phyloP scores from a whole-genome alignment of 2,888 invertebrate genomes.

The Hyles lineata region DNA sequence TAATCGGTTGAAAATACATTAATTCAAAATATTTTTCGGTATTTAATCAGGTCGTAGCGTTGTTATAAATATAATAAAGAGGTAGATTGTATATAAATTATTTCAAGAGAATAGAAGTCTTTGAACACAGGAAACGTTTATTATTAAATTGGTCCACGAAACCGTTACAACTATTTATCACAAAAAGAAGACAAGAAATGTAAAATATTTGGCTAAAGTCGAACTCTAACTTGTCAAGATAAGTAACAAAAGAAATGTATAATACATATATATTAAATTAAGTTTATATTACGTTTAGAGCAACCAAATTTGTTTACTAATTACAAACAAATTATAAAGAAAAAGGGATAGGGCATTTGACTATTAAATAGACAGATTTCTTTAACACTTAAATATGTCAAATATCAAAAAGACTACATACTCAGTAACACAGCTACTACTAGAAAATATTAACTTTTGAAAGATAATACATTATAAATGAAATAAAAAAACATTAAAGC shows the following conservation, averaged over 20 bases:
- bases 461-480: too few relatives aligned
- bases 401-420: too few relatives aligned
- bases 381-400: neutral
- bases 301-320: neutral
- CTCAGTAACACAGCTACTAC: too few relatives aligned
- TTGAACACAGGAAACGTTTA: slow-evolving; percentile 21
- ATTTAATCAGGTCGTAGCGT: neutral
- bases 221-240: slow-evolving; percentile 25
- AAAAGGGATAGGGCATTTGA: slow-evolving; percentile 16
- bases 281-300: neutral
- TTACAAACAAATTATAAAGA: neutral
- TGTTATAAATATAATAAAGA: neutral
- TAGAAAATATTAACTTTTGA: too few relatives aligned
- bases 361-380: neutral
- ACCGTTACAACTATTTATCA: slow-evolving; percentile 25
- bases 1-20: slow-evolving; percentile 19
- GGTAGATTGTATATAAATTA: slow-evolving; percentile 22
- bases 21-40: neutral
- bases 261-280: neutral
- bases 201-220: slow-evolving; percentile 24
- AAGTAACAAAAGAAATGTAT: slow-evolving; percentile 8
- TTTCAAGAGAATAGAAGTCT: slow-evolving; percentile 18
- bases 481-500: too few relatives aligned
- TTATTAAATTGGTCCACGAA: slow-evolving; percentile 2
- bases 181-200: slow-evolving; percentile 17